Percentiles rank a stretch among this genome's conserved stretches.
Conservation (phyloP, 2,888 invertebrate genomes). For the Fragum sueziense region DNA sequence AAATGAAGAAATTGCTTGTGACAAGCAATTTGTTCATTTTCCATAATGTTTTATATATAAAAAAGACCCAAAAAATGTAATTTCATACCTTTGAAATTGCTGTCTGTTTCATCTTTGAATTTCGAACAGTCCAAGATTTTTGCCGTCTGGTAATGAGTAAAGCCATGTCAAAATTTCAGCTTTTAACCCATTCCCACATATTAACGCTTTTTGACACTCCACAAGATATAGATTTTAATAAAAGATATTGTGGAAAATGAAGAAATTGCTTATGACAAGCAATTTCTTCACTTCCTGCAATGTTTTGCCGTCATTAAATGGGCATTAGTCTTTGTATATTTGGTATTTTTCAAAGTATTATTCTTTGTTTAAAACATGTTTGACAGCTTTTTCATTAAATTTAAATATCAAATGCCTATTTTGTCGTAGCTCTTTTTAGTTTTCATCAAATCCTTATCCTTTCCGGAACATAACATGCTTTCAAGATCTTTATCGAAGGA, state of each 20-base stretch:
- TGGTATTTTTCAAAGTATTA: too few species aligned
- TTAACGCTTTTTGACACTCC: too few species aligned
- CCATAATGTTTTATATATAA: not conserved
- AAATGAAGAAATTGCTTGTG: not conserved
- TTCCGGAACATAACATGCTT: too few species aligned
- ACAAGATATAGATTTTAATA: not conserved
- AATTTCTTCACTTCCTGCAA: not conserved
- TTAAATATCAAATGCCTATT: too few species aligned
- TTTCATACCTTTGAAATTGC: not conserved
- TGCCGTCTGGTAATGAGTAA: not conserved
- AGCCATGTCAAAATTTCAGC: not conserved
- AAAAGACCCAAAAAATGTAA: not conserved
- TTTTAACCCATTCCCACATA: too few species aligned
- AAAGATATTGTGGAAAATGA: not conserved
- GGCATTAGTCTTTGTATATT: too few species aligned
- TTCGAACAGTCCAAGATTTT: not conserved
- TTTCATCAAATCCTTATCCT: too few species aligned
- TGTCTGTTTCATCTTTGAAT: not conserved
- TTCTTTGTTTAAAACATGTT: too few species aligned
- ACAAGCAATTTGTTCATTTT: not conserved
- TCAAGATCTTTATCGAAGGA: too few species aligned
- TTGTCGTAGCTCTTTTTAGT: too few species aligned
- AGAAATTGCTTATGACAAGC: not conserved
- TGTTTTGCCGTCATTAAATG: too few species aligned
- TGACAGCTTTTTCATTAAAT: too few species aligned